Evolutionary conservation across 2,797 vertebrate species (phyloP).

Genomic region (Lagodon rhomboides): DNA sequence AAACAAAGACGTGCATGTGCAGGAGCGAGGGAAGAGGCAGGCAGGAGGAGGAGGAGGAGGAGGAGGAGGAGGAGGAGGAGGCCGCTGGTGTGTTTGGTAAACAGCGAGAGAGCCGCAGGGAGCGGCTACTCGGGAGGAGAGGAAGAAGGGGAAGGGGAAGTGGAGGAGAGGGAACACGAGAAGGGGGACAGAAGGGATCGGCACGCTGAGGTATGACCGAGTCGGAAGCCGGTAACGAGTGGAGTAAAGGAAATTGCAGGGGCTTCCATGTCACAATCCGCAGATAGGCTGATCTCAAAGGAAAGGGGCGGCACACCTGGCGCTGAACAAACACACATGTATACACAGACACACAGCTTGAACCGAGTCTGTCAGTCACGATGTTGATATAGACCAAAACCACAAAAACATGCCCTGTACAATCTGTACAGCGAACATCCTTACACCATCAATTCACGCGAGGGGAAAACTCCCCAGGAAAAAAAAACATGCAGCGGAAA

Average conservation of each 20-base stretch:
- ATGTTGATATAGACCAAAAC: too few relatives aligned
- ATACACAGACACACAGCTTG: conserved; percentile 62
- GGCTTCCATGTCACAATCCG: conserved; percentile 65
- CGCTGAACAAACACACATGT: conserved; percentile 61
- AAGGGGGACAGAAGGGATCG: conserved; percentile 38
- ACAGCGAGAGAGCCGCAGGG: conserved; percentile 73
- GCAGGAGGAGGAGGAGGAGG: conserved; percentile 4
- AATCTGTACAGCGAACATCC: too few relatives aligned
- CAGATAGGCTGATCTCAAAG: conserved; percentile 63
- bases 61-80: conserved; percentile 45
- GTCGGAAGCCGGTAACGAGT: conserved; percentile 55
- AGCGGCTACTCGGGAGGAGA: conserved; percentile 56
- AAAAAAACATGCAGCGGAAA: too few relatives aligned
- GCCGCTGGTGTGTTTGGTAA: conserved; percentile 82
- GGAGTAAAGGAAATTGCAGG: conserved; percentile 68
- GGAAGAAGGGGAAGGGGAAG: conserved; percentile 64
- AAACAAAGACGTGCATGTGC: conserved; percentile 83
- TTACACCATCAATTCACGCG: too few relatives aligned
- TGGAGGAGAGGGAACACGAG: conserved; percentile 47
- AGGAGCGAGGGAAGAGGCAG: conserved; percentile 43
- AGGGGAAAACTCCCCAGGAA: too few relatives aligned
- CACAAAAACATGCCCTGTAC: too few relatives aligned
- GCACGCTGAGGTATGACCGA: conserved; percentile 12
- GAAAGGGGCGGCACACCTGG: conserved; percentile 63
- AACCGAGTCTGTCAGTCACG: background rate